Base-by-base conservation (phyloP, 2,888 invertebrate genomes). In the Nomada flava region DNA sequence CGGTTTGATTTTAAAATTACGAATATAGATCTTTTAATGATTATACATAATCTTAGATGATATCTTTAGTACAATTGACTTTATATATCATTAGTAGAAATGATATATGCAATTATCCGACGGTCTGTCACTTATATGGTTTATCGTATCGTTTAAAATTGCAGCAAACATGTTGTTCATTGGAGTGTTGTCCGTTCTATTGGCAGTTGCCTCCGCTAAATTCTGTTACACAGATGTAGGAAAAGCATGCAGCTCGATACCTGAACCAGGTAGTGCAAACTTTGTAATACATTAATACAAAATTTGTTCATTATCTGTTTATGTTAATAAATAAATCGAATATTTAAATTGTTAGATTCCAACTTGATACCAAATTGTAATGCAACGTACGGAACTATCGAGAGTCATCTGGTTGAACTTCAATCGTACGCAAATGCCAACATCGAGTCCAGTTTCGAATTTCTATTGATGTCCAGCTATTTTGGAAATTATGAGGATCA, bases 401-500 rank as follows among this genome's bases (percentile, higher is more conserved):
- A 95, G 0, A 92, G 93, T 5, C 94, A 96, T 5, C 88, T 94
- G 79, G 81, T 94, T 90, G 92, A 95, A 91, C 69, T 95, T 0
- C 95, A 95, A 88, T 88, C 89, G 26, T 96, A 95, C 91, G 95
- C 95, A 60, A 96, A 96, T 89, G 93, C 95, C 1, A 96, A 97
- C 87, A 94, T 98, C 47, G 95, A 95, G 72, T 94, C 96, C n/a
- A 97, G 97, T 0, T 97, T 96, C 90, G 96, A 97, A 82, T 97
- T 96, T 89, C 94, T 98, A 13, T 94, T 97, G 2, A 95, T 97
- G 92, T 95, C 97, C 0, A 95, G 97, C 0, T 96, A 96, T 93
- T 98, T 96, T 93, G 96, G 96, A 89, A 97, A 96, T 90, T 97
- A 96, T 92, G 95, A 96, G 91, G 96, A 96, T 44, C 96, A 97